Conservation (phyloP, 2,888 invertebrate genomes). For the Camptogramma bilineatum region DNA sequence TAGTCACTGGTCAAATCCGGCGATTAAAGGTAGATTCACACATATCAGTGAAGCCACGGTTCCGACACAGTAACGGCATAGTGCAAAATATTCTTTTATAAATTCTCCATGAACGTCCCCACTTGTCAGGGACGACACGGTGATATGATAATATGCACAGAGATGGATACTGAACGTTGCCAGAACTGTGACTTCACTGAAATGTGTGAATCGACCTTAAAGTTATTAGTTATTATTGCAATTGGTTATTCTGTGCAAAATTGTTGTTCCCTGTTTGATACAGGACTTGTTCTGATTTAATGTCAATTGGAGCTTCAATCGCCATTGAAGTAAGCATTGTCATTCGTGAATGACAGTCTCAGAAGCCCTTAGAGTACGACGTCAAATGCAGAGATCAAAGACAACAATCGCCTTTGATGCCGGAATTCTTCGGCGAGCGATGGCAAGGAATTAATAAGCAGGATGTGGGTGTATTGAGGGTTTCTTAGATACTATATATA, state of each 20-base stretch:
- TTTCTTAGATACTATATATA: not conserved
- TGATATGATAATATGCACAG: no score
- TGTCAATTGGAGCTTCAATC: not conserved
- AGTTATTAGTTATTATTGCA: no score
- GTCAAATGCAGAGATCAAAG: slow-evolving; percentile 56
- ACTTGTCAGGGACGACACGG: no score
- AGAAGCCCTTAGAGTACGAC: slow-evolving; percentile 23
- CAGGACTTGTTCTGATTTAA: not conserved
- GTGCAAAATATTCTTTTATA: no score
- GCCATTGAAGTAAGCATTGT: not conserved
- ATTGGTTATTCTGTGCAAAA: not conserved
- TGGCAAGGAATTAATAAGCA: slow-evolving; percentile 50
- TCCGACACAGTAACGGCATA: no score
- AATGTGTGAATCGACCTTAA: no score
- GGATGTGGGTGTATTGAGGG: slow-evolving; percentile 9
- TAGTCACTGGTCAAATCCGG: no score
- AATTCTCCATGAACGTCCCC: no score
- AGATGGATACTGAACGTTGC: no score
- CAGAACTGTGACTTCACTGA: no score
- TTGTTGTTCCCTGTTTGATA: not conserved
- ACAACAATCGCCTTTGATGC: slow-evolving; percentile 49
- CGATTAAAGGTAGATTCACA: no score
- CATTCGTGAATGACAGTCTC: not conserved
- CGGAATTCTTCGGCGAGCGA: slow-evolving; percentile 46
- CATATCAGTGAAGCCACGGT: no score